phyloP scores from a whole-genome alignment of 2,797 vertebrate species.

The Sebastiscus albofasciatus region DNA sequence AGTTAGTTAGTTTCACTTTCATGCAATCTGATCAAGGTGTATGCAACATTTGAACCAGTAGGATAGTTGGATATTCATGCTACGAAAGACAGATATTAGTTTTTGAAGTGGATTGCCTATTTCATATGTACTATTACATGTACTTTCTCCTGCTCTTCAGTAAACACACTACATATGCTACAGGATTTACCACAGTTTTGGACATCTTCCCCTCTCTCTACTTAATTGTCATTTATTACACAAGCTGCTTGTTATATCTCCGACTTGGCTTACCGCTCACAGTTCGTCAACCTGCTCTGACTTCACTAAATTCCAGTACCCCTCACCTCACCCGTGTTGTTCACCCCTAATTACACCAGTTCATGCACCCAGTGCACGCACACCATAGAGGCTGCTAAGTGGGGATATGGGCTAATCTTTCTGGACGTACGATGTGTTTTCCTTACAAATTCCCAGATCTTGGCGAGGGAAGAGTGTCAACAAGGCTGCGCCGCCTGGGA shows the following conservation, averaged over 20 bases:
- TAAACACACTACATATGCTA: background rate
- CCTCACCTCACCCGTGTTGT: background rate
- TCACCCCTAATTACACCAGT: slow-evolving; percentile 30
- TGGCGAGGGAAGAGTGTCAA: slow-evolving; percentile 64
- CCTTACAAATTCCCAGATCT: slow-evolving; percentile 72
- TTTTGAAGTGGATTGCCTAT: background rate
- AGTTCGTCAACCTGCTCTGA: slow-evolving; percentile 3
- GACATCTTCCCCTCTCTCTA: background rate
- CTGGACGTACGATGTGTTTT: slow-evolving; percentile 60
- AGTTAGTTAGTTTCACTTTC: background rate
- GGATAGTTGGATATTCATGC: background rate
- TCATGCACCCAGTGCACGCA: background rate
- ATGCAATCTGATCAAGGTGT: background rate
- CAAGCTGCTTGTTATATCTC: background rate
- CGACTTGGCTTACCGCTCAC: background rate
- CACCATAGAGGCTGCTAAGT: slow-evolving; percentile 46
- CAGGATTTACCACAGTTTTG: background rate
- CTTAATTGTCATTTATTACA: background rate
- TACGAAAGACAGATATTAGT: background rate
- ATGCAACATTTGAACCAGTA: background rate
- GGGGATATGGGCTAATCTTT: slow-evolving; percentile 70
- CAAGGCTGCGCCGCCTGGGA: slow-evolving; percentile 64
- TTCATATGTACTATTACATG: background rate
- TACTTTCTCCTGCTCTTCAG: background rate
- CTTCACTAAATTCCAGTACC: background rate